These are phyloP conservation scores for Elgaria multicarinata DNA, from an alignment of 2,113 vertebrate species.

Conservation along the genomic window DNA sequence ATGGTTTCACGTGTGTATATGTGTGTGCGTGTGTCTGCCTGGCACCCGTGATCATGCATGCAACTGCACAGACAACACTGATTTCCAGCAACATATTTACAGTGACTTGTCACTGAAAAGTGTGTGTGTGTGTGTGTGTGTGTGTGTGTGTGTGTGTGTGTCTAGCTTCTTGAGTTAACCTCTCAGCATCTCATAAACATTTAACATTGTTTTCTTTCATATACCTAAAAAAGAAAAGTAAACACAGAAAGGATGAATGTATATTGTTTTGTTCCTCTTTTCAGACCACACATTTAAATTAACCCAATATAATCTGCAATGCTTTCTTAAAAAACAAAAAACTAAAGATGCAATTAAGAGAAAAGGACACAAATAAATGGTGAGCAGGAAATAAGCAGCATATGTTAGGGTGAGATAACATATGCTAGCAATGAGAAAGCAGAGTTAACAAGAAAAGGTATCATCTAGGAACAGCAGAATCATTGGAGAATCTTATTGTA, in stretches of 20 bases:
- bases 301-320: constrained; percentile 13
- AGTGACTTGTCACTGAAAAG: too few relatives aligned
- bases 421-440: constrained; percentile 15
- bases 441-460: constrained; percentile 3
- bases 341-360: constrained; percentile 3
- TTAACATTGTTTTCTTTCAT: neutral
- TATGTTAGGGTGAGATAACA: constrained; percentile 21
- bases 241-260: neutral
- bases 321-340: constrained; percentile 17
- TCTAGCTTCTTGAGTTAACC: too few relatives aligned
- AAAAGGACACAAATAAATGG: neutral
- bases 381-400: neutral
- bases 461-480: constrained; percentile 5
- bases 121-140: too few relatives aligned
- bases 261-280: neutral
- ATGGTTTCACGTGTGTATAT: neutral
- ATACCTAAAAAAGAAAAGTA: neutral
- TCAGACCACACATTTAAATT: neutral
- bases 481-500: constrained; percentile 2
- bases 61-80: neutral
- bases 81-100: neutral
- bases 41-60: neutral
- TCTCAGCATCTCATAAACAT: neutral
- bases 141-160: too few relatives aligned
- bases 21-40: neutral